Conservation (phyloP, 1,140 invertebrate species). For the Microplitis mediator region DNA sequence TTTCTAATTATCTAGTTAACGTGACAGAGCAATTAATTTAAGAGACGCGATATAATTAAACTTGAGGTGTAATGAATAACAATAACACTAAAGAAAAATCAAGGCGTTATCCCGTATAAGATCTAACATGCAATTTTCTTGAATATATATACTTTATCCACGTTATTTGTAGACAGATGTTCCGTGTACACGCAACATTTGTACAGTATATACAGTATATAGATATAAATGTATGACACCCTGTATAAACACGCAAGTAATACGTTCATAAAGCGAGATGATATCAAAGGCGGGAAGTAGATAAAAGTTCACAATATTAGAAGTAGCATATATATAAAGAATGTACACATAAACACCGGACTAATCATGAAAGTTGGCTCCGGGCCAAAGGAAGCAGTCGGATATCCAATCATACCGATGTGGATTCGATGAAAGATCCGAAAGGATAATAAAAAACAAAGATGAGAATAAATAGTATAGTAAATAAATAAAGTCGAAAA, state of each 20-base stretch:
- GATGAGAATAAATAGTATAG: not conserved
- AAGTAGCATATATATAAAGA: constrained; percentile 3
- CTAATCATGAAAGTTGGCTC: constrained; percentile 50
- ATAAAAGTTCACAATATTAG: constrained; percentile 15
- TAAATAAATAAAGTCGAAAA: too few relatives aligned
- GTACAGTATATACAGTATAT: not conserved
- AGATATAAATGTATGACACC: not conserved
- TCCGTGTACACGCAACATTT: not conserved
- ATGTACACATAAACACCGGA: constrained; percentile 30
- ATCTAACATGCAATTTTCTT: constrained; percentile 11
- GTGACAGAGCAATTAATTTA: not conserved
- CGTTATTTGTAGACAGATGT: not conserved
- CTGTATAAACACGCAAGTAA: not conserved
- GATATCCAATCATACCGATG: not conserved
- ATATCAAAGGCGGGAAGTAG: not conserved
- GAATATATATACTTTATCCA: not conserved
- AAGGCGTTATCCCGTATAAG: not conserved
- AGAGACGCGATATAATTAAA: not conserved
- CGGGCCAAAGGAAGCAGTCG: constrained; percentile 41
- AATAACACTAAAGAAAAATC: not conserved
- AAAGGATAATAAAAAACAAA: constrained; percentile 3
- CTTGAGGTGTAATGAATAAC: not conserved
- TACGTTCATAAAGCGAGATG: not conserved
- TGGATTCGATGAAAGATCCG: not conserved
- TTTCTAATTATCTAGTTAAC: too few relatives aligned